Conservation (phyloP, 2,113 vertebrate genomes). For the Leptobrachium ailaonicum region DNA sequence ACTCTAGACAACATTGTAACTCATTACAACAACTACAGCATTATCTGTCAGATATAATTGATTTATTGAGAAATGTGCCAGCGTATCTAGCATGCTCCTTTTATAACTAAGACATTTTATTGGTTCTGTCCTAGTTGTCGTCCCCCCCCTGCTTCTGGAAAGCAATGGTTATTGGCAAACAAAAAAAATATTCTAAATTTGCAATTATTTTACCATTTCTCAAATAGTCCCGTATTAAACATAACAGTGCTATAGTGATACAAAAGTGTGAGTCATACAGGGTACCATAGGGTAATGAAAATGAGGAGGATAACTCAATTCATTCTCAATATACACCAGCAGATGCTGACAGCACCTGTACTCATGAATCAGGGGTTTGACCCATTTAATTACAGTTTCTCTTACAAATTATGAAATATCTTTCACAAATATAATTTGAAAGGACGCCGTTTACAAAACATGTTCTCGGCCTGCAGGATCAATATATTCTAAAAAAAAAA, state of each 20-base stretch:
- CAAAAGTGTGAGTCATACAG: neutral
- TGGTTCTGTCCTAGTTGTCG: neutral
- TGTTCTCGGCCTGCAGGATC: too few species aligned
- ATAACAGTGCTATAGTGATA: neutral
- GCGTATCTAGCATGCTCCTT: conserved; percentile 1
- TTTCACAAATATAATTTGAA: too few species aligned
- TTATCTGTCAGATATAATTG: conserved; percentile 28
- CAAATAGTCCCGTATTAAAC: neutral
- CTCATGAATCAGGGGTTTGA: neutral
- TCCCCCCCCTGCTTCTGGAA: neutral
- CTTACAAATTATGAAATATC: too few species aligned
- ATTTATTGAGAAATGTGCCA: conserved; percentile 26
- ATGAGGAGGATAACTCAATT: neutral
- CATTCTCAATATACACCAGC: neutral
- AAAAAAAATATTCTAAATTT: neutral
- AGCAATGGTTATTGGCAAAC: neutral
- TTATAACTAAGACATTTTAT: conserved; percentile 7
- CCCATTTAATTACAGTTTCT: neutral
- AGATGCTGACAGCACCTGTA: neutral
- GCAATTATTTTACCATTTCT: neutral
- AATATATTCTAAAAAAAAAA: too few species aligned
- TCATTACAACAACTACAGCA: conserved; percentile 19
- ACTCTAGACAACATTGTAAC: conserved; percentile 13
- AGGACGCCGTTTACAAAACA: too few species aligned
- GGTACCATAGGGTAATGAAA: neutral